phyloP scores from a whole-genome alignment of 2,113 vertebrate species.

The Progne subis region DNA sequence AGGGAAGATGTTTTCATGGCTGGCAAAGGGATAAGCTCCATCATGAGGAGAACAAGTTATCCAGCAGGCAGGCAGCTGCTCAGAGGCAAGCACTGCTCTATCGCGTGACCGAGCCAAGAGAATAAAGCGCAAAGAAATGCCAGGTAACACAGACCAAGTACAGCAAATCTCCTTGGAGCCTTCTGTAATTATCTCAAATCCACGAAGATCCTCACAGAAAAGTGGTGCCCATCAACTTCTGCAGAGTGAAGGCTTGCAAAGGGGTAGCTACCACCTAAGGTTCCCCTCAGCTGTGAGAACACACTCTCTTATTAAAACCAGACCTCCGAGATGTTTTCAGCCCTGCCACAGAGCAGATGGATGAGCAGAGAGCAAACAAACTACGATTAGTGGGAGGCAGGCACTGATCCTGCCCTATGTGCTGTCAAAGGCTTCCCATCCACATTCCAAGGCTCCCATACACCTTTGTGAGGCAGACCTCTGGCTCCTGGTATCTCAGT shows the following conservation, averaged over 20 bases:
- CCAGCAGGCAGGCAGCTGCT: neutral
- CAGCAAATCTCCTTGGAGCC: neutral
- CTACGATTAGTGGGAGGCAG: neutral
- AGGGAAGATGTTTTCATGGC: neutral
- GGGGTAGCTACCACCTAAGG: neutral
- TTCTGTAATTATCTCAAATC: neutral
- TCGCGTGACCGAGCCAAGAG: rapidly evolving
- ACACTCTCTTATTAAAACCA: neutral
- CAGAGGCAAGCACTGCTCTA: neutral
- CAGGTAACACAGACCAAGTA: neutral
- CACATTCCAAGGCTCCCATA: neutral
- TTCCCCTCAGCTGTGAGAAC: neutral
- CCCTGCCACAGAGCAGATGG: neutral
- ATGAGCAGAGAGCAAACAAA: neutral
- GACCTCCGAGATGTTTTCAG: neutral
- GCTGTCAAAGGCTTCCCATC: neutral
- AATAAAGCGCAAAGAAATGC: neutral
- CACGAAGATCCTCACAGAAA: neutral
- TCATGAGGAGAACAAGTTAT: rapidly evolving
- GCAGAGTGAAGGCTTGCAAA: neutral
- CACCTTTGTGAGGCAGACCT: neutral
- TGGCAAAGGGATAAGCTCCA: neutral
- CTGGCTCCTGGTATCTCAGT: neutral
- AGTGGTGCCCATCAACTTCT: rapidly evolving
- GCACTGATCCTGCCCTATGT: rapidly evolving